Percentiles rank a stretch among this genome's conserved stretches.
phyloP scores from a whole-genome alignment of 2,888 invertebrate species.

The Subacronicta megacephala region DNA sequence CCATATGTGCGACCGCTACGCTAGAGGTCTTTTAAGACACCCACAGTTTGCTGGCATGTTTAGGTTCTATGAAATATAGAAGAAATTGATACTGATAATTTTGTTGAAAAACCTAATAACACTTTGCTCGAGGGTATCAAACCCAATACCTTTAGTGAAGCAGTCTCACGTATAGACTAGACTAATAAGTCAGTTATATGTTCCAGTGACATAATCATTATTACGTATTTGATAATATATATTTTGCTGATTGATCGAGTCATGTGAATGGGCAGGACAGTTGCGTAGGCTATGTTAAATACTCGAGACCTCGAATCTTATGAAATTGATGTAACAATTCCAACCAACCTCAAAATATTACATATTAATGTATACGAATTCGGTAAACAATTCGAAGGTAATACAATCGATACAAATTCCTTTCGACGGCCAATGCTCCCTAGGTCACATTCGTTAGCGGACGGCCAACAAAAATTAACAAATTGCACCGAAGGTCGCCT shows the following conservation, averaged over 20 bases:
- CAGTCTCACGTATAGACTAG: too few relatives aligned
- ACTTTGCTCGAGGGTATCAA: too few relatives aligned
- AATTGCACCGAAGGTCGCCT: constrained; percentile 39
- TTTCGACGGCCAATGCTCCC: constrained; percentile 14
- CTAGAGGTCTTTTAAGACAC: too few relatives aligned
- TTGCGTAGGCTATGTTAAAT: neutral
- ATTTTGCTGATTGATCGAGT: neutral
- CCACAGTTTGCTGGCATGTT: too few relatives aligned
- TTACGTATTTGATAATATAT: too few relatives aligned
- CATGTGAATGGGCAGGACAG: neutral
- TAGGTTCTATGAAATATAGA: too few relatives aligned
- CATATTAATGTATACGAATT: constrained; percentile 25
- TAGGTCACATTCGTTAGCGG: constrained; percentile 43
- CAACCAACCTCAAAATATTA: constrained; percentile 2
- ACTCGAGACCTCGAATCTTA: neutral
- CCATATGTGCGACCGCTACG: too few relatives aligned
- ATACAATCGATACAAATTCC: constrained; percentile 15
- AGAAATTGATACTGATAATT: too few relatives aligned
- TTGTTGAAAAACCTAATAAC: too few relatives aligned
- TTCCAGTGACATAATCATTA: too few relatives aligned
- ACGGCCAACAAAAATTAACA: constrained; percentile 47
- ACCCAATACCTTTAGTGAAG: too few relatives aligned
- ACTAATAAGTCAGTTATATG: too few relatives aligned
- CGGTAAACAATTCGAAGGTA: constrained; percentile 34
- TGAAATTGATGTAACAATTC: neutral